phyloP scores from a whole-genome alignment of 35 echinoderm and acorn worm genomes.

The Amphiura filiformis region DNA sequence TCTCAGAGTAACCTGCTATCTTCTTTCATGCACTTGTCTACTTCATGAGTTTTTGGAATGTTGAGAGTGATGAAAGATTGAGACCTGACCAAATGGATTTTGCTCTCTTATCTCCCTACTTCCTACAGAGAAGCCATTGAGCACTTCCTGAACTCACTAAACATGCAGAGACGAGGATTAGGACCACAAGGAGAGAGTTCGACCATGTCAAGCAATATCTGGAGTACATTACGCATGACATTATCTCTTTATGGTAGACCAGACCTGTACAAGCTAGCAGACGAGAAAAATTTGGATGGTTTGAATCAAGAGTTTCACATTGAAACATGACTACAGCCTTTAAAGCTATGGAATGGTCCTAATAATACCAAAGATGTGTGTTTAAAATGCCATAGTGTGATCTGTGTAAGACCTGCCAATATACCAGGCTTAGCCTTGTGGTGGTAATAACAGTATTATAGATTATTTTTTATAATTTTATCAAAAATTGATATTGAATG shows the following conservation, averaged over 20 bases:
- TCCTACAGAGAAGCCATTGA: constrained; percentile 75
- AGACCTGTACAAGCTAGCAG: constrained; percentile 76
- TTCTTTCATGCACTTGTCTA: no score
- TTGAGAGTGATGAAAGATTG: no score
- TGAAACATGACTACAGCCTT: constrained; percentile 45
- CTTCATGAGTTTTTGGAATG: no score
- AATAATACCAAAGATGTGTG: not conserved
- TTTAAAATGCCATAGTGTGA: constrained; percentile 14
- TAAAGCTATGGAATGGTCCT: not conserved
- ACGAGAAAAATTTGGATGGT: constrained; percentile 55
- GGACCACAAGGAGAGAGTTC: constrained; percentile 75
- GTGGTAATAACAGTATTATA: not conserved
- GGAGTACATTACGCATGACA: constrained; percentile 92
- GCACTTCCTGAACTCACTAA: constrained; percentile 85
- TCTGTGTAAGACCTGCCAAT: not conserved
- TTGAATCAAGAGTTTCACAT: constrained; percentile 72
- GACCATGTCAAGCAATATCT: constrained; percentile 90
- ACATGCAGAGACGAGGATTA: constrained; percentile 68
- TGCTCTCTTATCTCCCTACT: no score
- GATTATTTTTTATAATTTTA: not conserved
- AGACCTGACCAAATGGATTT: no score
- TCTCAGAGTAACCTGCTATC: no score
- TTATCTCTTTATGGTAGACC: constrained; percentile 70
- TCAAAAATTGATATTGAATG: not conserved
- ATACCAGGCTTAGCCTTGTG: constrained; percentile 14